Percentiles rank a stretch among this genome's conserved stretches.
phyloP scores from a whole-genome alignment of 2,113 vertebrate genomes.

The Theristicus caerulescens region DNA sequence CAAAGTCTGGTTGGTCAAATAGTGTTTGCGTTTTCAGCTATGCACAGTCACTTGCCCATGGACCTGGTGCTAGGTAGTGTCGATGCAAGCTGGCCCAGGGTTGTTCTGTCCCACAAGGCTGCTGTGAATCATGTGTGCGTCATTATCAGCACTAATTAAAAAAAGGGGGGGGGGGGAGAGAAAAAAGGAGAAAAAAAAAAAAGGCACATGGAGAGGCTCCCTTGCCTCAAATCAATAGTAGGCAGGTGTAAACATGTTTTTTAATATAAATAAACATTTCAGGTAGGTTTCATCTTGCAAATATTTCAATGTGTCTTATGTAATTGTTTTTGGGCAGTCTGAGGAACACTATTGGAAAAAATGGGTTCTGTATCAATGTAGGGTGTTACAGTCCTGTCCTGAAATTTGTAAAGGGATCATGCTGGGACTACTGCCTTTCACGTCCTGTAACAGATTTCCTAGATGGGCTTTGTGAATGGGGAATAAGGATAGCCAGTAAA shows the following conservation, averaged over 20 bases:
- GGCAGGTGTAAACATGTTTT: background rate
- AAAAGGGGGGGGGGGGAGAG: background rate
- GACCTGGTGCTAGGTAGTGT: background rate
- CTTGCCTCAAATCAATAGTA: background rate
- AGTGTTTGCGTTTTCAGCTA: background rate
- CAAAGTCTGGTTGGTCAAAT: background rate
- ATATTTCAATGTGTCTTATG: background rate
- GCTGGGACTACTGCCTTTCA: background rate
- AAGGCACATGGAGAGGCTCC: background rate
- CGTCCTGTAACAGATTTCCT: background rate
- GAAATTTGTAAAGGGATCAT: background rate
- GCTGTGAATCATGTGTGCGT: background rate
- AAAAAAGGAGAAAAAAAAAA: no score
- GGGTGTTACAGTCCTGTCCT: background rate
- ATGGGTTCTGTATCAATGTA: background rate
- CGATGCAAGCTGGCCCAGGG: no score
- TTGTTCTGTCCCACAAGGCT: background rate
- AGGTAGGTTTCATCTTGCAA: background rate
- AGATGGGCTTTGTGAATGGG: background rate
- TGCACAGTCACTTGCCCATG: background rate
- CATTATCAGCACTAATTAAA: background rate
- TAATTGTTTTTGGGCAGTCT: background rate
- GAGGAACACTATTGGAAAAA: background rate
- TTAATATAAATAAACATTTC: background rate
- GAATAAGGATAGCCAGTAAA: background rate